Evolutionary conservation across 2,113 vertebrate genomes (phyloP), one percentile per base, ranked within the genome.

Genomic region (Pedionomus torquatus): DNA sequence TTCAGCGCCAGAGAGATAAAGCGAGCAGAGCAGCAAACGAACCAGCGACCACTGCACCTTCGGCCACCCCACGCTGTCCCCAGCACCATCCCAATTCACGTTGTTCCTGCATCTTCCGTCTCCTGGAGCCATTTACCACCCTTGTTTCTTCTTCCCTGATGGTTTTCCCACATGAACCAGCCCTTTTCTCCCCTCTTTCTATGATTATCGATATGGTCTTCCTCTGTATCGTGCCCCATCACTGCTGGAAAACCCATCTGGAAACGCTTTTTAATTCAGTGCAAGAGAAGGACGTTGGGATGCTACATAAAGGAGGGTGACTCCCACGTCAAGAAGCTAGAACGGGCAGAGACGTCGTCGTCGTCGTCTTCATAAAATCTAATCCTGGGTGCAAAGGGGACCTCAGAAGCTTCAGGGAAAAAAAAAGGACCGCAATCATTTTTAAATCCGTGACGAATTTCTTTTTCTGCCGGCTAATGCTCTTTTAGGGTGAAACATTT

Each of bases 391-490:
- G 79, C 23, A 88, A 78, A 65, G 2, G 18, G 16, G 15, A 82
- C 44, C 25, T 87, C 48, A 26, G 71, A 89, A 93, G 57, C 77
- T 75, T 91, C 31, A 86, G 54, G 37, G 83, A 91, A 92, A 86
- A 90, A 85, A 91, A 92, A 86, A 90, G 20, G 46, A 90, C 0
- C 49, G 21, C 24, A 74, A n/a, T 79, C 0, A 68, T 80, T 92
- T 89, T 81, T 95, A 93, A 93, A 94, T 75, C 83, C 54, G 52
- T 10, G 19, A 88, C 43, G 33, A 81, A 81, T 95, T 90, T 81
- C 85, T 86, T 95, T 93, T 58, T 79, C 68, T 93, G 35, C 37
- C 51, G 63, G 51, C 51, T 89, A 84, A 72, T 24, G 43, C n/a
- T 76, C 18, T 35, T 86, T 3, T 4, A 74, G 90, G 39, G 20